These are phyloP conservation scores for Leptopilina syphax DNA, from an alignment of 2,888 invertebrate genomes.

Conservation along the genomic window DNA sequence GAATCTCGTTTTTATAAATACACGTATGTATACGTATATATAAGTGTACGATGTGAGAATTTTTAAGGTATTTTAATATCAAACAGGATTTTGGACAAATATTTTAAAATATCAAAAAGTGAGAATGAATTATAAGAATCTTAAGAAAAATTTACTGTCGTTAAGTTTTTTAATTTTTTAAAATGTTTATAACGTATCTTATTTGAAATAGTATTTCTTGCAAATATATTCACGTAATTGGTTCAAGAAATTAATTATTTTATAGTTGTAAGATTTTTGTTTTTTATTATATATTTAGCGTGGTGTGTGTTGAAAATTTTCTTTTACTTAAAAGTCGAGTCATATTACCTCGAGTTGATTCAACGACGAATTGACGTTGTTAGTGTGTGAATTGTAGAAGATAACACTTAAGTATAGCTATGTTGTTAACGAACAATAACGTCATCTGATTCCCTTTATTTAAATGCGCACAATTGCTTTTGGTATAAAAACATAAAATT, in stretches of 20 bases:
- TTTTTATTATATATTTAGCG: not conserved
- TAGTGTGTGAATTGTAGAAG: constrained; percentile 27
- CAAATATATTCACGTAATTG: too few species aligned
- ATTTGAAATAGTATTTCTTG: too few species aligned
- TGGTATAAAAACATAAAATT: not conserved
- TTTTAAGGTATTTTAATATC: constrained; percentile 9
- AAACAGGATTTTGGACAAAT: constrained; percentile 20
- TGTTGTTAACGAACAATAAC: constrained; percentile 24
- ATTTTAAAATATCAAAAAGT: constrained; percentile 2
- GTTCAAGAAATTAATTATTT: not conserved
- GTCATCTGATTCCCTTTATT: constrained; percentile 34
- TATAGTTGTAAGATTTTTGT: not conserved
- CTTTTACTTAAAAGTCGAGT: constrained; percentile 16
- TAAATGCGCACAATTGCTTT: constrained; percentile 3
- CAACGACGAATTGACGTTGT: constrained; percentile 9
- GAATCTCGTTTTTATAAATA: not conserved
- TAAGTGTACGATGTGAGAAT: not conserved
- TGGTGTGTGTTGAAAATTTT: not conserved
- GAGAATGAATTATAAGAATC: not conserved
- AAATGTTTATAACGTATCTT: too few species aligned
- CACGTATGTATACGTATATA: not conserved
- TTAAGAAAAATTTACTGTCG: not conserved
- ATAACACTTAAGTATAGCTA: constrained; percentile 19
- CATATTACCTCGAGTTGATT: constrained; percentile 22
- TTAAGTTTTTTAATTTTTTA: not conserved